phyloP scores from a whole-genome alignment of 1,140 invertebrate genomes.

The Nomia melanderi region DNA sequence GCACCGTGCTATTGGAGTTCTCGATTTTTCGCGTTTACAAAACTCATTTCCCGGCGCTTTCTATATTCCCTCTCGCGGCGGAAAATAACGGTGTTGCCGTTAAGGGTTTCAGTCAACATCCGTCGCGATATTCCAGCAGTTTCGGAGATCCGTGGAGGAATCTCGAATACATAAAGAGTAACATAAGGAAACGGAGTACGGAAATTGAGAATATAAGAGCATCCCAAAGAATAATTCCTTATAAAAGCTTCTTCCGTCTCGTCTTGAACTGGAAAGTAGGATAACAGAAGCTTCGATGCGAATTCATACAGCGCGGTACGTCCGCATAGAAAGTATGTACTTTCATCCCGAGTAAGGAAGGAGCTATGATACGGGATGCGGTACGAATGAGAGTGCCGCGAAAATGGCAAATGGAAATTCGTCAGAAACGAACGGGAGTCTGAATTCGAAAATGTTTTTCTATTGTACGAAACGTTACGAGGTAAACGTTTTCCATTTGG shows the following conservation, averaged over 20 bases:
- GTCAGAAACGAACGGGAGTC: too few relatives aligned
- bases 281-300: slow-evolving; percentile 17
- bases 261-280: slow-evolving; percentile 22
- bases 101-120: neutral
- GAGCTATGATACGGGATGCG: neutral
- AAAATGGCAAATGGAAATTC: neutral
- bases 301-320: neutral
- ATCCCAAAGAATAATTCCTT: slow-evolving; percentile 19
- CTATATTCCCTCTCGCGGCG: too few relatives aligned
- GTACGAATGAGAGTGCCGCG: neutral
- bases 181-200: neutral
- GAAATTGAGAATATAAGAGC: slow-evolving; percentile 31
- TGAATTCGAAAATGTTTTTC: neutral
- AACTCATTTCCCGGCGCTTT: too few relatives aligned
- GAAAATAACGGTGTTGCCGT: neutral
- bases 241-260: slow-evolving; percentile 30
- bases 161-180: neutral
- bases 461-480: too few relatives aligned
- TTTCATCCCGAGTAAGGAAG: slow-evolving; percentile 7
- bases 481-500: too few relatives aligned
- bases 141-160: neutral
- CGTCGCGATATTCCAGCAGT: neutral
- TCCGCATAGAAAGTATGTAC: neutral
- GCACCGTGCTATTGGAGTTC: too few relatives aligned
- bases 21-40: too few relatives aligned